Conservation (phyloP, 2,797 vertebrate genomes). For the Pteronotus mesoamericanus region DNA sequence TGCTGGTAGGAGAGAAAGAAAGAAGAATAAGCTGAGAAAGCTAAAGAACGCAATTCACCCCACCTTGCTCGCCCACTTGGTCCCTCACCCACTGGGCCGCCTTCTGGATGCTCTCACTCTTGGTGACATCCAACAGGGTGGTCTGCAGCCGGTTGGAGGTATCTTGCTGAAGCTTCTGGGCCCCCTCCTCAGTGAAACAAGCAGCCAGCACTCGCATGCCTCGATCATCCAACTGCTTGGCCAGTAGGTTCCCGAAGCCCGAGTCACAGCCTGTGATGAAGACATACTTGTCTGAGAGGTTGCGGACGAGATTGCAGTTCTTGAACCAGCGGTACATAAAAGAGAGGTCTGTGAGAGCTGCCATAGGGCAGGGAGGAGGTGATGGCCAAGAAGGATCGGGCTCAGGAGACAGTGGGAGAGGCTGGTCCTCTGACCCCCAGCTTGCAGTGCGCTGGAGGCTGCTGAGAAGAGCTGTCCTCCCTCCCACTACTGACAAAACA, state of each 20-base stretch:
- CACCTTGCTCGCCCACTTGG: constrained; percentile 77
- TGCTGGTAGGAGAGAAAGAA: neutral
- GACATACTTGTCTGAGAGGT: constrained; percentile 76
- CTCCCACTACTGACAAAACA: neutral
- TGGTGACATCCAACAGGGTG: constrained; percentile 73
- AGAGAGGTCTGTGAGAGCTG: constrained; percentile 52
- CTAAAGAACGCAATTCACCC: neutral
- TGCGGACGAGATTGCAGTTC: constrained; percentile 68
- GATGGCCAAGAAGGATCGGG: neutral
- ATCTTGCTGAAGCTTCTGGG: constrained; percentile 77
- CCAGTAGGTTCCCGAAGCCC: constrained; percentile 89
- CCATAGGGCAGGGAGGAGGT: constrained; percentile 29
- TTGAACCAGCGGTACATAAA: constrained; percentile 76
- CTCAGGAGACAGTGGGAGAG: neutral
- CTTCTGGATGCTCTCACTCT: constrained; percentile 64
- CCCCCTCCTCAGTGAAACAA: constrained; percentile 89
- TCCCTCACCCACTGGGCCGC: constrained; percentile 72
- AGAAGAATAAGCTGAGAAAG: neutral
- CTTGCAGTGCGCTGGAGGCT: neutral
- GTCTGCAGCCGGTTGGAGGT: constrained; percentile 69
- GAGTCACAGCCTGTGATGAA: constrained; percentile 78
- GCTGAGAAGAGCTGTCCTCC: neutral
- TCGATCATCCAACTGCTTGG: constrained; percentile 85
- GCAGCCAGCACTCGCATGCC: constrained; percentile 89
- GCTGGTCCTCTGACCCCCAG: neutral